Base-by-base conservation (phyloP, 2,888 invertebrate genomes). In the Lamproptera curius region DNA sequence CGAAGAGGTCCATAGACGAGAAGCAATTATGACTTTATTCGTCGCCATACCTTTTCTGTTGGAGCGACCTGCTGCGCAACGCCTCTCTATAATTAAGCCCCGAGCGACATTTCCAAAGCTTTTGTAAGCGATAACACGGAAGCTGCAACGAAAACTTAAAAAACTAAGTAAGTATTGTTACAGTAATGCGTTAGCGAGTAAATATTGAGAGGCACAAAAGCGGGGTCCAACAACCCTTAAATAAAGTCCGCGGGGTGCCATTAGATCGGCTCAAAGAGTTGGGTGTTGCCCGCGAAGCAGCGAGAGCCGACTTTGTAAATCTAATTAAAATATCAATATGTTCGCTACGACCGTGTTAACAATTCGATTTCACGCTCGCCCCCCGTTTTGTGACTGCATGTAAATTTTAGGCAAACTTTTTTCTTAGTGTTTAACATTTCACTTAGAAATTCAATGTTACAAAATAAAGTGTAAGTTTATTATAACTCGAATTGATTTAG, bases 321-420 rank as follows among this genome's bases (percentile, higher is more conserved):
- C 87, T 87, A 87, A 87, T 87, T 87, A 86, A 86, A 87, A 86
- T 87, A 86, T 87, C 86, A 87, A 86, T 87, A 87, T 86, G 87
- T 75, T 85, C 72, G 67, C 77, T 73, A 73, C 76, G 72, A 67
- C 76, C 77, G 77, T 77, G 80, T 75, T 77, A 77, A 85, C 81
- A 82, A 85, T 85, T 85, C 71, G 77, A 87, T 86, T 87, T 85
- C 79, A 86, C 82, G 85, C 81, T 73, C 77, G 64, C 68, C 74
- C 65, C 73, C 72, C 67, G 42, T 34, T 28, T 42, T 42, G 23
- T 16, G 28, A 48, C 46, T 38, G 17, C 41, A 35, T 44, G 20
- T 14, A 8, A 35, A 42, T 46, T 11, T 26, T 28, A 11, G 13
- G 23, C 17, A 40, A 13, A 14, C 35, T 20, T 26, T 13, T n/a